Conservation (phyloP, 2,888 invertebrate genomes). For the Papilio demoleus region DNA sequence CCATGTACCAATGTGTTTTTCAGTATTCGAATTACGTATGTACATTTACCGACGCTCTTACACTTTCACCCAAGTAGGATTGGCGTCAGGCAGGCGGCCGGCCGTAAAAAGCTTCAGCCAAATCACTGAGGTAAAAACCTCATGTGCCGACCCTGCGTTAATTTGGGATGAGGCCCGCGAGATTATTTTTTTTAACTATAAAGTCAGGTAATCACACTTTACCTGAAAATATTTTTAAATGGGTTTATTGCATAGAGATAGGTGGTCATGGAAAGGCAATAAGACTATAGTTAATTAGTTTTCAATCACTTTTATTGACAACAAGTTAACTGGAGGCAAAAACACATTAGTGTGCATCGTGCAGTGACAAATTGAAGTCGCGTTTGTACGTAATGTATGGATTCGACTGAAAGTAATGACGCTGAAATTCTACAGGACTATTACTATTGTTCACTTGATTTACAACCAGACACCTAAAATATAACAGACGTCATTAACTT, state of each 20-base stretch:
- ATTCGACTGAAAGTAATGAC: background rate
- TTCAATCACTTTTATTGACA: slow-evolving; percentile 33
- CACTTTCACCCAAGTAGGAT: too few relatives aligned
- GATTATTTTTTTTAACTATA: too few relatives aligned
- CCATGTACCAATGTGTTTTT: too few relatives aligned
- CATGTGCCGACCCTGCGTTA: too few relatives aligned
- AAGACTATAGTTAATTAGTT: slow-evolving; percentile 23
- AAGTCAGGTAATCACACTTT: too few relatives aligned
- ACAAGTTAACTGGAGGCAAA: background rate
- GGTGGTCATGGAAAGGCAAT: background rate
- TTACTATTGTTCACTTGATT: slow-evolving; percentile 17
- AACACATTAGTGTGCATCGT: slow-evolving; percentile 2
- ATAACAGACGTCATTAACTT: background rate
- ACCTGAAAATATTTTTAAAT: background rate
- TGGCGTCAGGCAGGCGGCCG: too few relatives aligned
- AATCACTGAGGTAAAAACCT: too few relatives aligned
- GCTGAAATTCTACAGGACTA: slow-evolving; percentile 16
- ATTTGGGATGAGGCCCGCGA: too few relatives aligned
- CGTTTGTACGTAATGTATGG: slow-evolving; percentile 21
- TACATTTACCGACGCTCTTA: too few relatives aligned
- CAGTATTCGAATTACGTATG: too few relatives aligned
- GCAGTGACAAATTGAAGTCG: slow-evolving; percentile 25
- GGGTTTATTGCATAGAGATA: background rate
- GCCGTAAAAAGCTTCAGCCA: too few relatives aligned
- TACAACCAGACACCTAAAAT: background rate